phyloP scores from a whole-genome alignment of 1,140 invertebrate genomes.

The Heliconius melpomene region DNA sequence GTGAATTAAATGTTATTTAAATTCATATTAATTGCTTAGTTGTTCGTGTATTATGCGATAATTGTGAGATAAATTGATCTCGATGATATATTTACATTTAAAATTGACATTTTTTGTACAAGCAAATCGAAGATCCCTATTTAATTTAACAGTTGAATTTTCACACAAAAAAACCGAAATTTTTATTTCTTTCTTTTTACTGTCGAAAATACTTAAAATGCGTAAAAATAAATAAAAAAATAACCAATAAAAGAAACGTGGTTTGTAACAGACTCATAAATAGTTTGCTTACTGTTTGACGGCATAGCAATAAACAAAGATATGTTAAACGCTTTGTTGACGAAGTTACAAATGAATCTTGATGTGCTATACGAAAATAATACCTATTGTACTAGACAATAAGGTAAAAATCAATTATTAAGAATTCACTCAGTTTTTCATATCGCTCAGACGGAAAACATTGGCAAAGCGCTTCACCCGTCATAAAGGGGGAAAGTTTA shows the following conservation, averaged over 20 bases:
- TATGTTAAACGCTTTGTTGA: constrained; percentile 67
- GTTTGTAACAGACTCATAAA: constrained; percentile 50
- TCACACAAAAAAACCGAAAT: too few relatives aligned
- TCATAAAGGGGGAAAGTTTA: constrained; percentile 80
- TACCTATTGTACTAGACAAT: constrained; percentile 17
- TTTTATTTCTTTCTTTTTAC: not conserved
- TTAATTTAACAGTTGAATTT: too few relatives aligned
- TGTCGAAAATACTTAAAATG: not conserved
- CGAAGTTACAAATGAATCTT: constrained; percentile 71
- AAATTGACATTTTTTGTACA: too few relatives aligned
- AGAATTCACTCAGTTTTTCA: constrained; percentile 67
- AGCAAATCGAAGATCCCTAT: too few relatives aligned
- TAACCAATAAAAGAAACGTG: constrained; percentile 44
- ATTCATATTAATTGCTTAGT: too few relatives aligned
- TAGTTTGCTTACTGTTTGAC: constrained; percentile 55
- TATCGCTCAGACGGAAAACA: constrained; percentile 75
- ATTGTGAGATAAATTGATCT: too few relatives aligned
- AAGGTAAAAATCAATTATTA: constrained; percentile 39
- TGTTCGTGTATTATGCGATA: too few relatives aligned
- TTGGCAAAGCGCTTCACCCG: constrained; percentile 67
- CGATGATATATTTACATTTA: too few relatives aligned
- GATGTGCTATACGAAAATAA: constrained; percentile 38
- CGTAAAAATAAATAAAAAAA: not conserved
- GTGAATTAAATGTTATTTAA: too few relatives aligned
- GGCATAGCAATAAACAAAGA: constrained; percentile 64